A percentile compares a stretch with the other conserved stretches of the same genome.
These are phyloP conservation scores for Melanotaenia duboulayi DNA, from an alignment of 2,113 vertebrate genomes.

Conservation along the genomic window DNA sequence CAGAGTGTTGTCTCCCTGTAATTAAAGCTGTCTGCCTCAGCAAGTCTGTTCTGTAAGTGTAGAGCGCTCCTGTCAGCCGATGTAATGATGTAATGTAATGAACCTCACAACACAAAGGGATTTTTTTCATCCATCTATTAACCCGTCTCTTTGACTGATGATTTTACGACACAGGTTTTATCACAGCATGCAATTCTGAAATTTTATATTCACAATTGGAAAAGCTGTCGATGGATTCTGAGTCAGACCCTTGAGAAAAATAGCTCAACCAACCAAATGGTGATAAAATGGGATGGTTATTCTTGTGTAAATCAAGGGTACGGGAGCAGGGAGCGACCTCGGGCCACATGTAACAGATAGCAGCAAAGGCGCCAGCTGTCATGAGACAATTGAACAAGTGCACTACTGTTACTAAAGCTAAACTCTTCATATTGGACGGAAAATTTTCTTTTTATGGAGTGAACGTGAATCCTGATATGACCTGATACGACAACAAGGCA, in stretches of 20 bases:
- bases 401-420: constrained; percentile 10
- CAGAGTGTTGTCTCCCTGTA: constrained; percentile 39
- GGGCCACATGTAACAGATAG: constrained; percentile 27
- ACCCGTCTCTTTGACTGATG: background rate
- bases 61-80: background rate
- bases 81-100: background rate
- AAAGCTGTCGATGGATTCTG: background rate
- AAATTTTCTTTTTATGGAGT: constrained; percentile 6
- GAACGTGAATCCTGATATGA: background rate
- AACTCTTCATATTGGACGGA: background rate
- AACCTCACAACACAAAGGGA: background rate
- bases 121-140: background rate
- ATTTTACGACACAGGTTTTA: background rate
- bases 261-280: constrained; percentile 5
- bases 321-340: constrained; percentile 15
- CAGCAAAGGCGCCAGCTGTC: constrained; percentile 20
- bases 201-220: background rate
- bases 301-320: constrained; percentile 17
- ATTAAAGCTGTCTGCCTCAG: constrained; percentile 43
- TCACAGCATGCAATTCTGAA: background rate
- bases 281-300: constrained; percentile 24
- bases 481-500: constrained; percentile 6
- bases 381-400: constrained; percentile 53
- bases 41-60: constrained; percentile 13
- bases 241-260: background rate